Evolutionary conservation across 1,140 invertebrate genomes (phyloP), one percentile per base, ranked within the genome.

Genomic region (Asbolus verrucosus): DNA sequence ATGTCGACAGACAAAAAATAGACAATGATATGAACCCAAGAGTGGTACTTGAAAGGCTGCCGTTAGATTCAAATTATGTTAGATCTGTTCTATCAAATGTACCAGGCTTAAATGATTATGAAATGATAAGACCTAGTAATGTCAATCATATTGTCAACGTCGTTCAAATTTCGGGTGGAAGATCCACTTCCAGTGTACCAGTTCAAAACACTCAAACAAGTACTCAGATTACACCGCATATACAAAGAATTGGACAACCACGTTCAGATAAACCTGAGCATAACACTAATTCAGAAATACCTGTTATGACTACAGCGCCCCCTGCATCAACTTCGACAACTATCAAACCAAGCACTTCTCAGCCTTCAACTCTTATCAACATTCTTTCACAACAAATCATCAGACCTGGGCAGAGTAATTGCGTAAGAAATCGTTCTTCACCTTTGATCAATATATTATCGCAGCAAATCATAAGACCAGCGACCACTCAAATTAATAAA

Each of bases 111-210:
- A 84, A 84, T 68, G 83, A 85, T 24, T 76, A 86, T 61, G 83
- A 86, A 38, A 84, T 88, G 82, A 84, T 88, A 69, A 78, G 84
- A 11, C 85, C 87, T 1, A 79, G 81, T 1, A 76, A 82, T 15
- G 80, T 85, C 4, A 81, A 85, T 43, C 81, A 84, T 0, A 86
- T 86, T 0, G 85, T 89, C 1, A 86, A 89, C 72, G 84, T 89
- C 0, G 87, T 88, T 1, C 87, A 88, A 69, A 75, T 88, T 6
- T 83, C 85, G 0, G 78, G 77, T 1, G 67, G 73, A 15, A 66
- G 76, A 38, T 24, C 71, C 5, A 70, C 72, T 16, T 62, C 73
- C 9, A 73, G 39, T 33, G 75, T 75, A 8, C 62, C 75, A n/a
- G 70, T 70, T 38, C 74, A 75, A 41, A 78, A 77, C 54, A 73